These are phyloP conservation scores for Azorinus chamasolen DNA, from an alignment of 2,888 invertebrate genomes.

Conservation along the genomic window DNA sequence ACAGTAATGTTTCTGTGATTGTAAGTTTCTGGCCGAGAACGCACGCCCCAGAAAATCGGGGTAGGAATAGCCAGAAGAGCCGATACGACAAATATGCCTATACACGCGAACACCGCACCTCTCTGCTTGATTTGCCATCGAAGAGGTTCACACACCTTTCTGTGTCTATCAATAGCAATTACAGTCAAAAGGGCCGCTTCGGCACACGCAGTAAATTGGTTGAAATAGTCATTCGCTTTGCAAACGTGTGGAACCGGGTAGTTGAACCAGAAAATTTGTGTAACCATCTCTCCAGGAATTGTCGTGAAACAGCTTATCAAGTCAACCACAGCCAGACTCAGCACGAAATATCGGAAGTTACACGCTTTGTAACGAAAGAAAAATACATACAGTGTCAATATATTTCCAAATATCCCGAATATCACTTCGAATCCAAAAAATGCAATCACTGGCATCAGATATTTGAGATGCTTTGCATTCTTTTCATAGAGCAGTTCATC, in stretches of 20 bases:
- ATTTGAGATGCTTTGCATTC: background rate
- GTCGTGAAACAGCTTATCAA: constrained; percentile 27
- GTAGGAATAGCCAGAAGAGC: constrained; percentile 17
- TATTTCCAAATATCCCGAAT: constrained; percentile 38
- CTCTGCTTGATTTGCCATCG: constrained; percentile 27
- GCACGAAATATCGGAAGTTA: constrained; percentile 44
- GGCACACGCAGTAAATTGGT: constrained; percentile 34
- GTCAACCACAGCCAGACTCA: constrained; percentile 38
- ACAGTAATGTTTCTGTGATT: constrained; percentile 17
- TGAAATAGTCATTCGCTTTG: constrained; percentile 41
- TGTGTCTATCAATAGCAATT: constrained; percentile 35
- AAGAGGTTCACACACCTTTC: constrained; percentile 35
- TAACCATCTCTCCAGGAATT: constrained; percentile 36
- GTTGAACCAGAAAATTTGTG: constrained; percentile 37
- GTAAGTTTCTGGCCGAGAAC: background rate
- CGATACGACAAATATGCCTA: background rate
- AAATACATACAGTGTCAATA: constrained; percentile 33
- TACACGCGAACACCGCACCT: constrained; percentile 6
- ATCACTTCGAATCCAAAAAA: constrained; percentile 19
- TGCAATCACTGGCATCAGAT: constrained; percentile 19
- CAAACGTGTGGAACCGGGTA: constrained; percentile 16
- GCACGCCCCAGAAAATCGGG: constrained; percentile 26
- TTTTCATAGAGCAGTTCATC: background rate
- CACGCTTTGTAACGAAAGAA: constrained; percentile 23
- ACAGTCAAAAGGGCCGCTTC: constrained; percentile 23